Percentiles rank a stretch among this genome's conserved stretches.
Evolutionary conservation across 53 echinoderm and acorn worm genomes (phyloP).

Genomic region (Stichopus horrens): DNA sequence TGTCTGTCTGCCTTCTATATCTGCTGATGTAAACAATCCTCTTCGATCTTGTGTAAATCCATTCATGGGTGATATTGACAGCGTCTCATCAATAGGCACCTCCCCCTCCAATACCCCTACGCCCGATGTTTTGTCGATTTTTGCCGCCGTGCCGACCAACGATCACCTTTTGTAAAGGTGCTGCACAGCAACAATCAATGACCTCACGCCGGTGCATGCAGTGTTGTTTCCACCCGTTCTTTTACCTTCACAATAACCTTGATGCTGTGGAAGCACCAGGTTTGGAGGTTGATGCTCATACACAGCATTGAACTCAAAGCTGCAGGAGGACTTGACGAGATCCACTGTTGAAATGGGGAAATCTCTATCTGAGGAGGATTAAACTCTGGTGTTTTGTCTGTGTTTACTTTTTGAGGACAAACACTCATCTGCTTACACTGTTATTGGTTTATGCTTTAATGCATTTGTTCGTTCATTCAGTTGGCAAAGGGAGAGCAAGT

Average conservation of each 20-base stretch:
- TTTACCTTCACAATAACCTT: not conserved
- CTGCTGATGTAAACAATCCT: too few species aligned
- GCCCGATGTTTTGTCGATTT: not conserved
- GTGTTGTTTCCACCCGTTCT: not conserved
- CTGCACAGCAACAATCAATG: not conserved
- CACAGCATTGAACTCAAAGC: not conserved
- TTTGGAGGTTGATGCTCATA: not conserved
- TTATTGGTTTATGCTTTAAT: too few species aligned
- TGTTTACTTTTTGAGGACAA: not conserved
- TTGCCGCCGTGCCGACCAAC: not conserved
- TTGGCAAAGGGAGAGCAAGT: too few species aligned
- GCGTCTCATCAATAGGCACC: not conserved
- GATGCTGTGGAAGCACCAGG: conserved; percentile 10
- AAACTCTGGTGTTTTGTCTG: not conserved
- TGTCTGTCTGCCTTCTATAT: too few species aligned
- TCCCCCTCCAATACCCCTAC: not conserved
- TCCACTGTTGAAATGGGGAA: not conserved
- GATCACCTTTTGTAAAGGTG: not conserved
- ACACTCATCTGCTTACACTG: not conserved
- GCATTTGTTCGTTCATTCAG: too few species aligned
- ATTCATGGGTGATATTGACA: not conserved
- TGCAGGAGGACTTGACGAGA: not conserved
- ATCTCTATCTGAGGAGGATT: not conserved
- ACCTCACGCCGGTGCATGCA: conserved; percentile 15
- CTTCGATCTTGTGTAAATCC: not conserved